Base-by-base conservation (phyloP, 2,888 invertebrate genomes). In the Cyclophora albipunctata region DNA sequence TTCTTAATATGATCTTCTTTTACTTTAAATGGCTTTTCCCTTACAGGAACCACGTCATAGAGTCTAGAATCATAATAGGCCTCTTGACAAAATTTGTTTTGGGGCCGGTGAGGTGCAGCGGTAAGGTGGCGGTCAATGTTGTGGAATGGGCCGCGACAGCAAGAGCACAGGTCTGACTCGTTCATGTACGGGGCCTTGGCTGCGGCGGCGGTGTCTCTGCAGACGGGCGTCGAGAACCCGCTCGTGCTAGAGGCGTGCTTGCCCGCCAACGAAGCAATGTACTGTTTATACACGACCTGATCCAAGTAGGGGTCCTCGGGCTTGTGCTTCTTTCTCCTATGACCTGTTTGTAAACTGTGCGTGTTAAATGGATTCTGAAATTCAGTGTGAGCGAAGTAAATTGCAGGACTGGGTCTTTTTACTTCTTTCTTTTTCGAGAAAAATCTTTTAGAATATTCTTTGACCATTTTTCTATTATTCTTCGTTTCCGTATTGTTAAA, bases 1-100 rank as follows among this genome's bases (percentile, higher is more conserved):
- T 53, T 71, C 50, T 66, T 73, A 5, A 51, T 41, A 33, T 40
- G 49, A 20, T 66, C 64, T 0, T 67, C 59, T 47, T 69, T 72
- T 61, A 20, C 52, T 50, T 59, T 74, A 3, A 57, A 20, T 2
- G 73, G 46, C 35, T 70, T 74, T 57, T 86, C 85, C 60, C 73
- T 85, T 2, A 86, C 85, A 2, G 86, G 86, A 33, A 81, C 58
- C 20, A 84, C 55, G 55, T 87, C 87, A 45, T 84, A 84, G 40
- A 75, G 64, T 49, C 73, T 77, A 3, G 82, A 73, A 54, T 86
- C 79, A 49, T 85, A 81, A 59, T 76, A 82, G 41, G 60, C 51
- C 34, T 64, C 63, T 7, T 62, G 20, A 20, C 20, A 20, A 20
- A 20, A 66, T 7, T 59, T 63, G 40, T 59, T 40, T 60, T 52